A percentile compares a stretch with the other conserved stretches of the same genome.
These are phyloP conservation scores for Caenorhabditis virilis DNA, from an alignment of 2,888 invertebrate species.

Conservation along the genomic window DNA sequence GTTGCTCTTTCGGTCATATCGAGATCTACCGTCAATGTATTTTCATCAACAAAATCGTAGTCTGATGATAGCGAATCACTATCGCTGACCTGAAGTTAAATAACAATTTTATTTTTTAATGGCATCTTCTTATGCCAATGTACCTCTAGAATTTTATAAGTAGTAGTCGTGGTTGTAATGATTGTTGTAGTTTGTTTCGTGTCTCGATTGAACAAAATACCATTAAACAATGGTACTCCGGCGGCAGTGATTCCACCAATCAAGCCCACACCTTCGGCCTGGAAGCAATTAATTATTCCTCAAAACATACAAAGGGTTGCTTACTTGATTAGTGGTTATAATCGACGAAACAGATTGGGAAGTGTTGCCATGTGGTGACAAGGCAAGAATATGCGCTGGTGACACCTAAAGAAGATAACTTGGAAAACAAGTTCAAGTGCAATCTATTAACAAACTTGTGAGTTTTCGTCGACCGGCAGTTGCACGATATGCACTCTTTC, in stretches of 20 bases:
- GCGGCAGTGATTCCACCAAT: slow-evolving; percentile 57
- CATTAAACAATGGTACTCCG: slow-evolving; percentile 60
- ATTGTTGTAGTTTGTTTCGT: slow-evolving; percentile 64
- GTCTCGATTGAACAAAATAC: slow-evolving; percentile 55
- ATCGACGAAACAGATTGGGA: slow-evolving; percentile 58
- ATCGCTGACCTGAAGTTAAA: slow-evolving; percentile 39
- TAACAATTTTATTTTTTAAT: not conserved
- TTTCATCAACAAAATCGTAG: slow-evolving; percentile 48
- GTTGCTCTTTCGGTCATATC: slow-evolving; percentile 41
- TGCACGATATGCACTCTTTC: slow-evolving; percentile 66
- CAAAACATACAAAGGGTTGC: no score
- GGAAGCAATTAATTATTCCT: slow-evolving; percentile 11
- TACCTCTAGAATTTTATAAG: slow-evolving; percentile 56
- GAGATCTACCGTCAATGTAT: slow-evolving; percentile 52
- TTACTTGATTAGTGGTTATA: slow-evolving; percentile 50
- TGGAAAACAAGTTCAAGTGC: no score
- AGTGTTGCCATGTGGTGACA: slow-evolving; percentile 62
- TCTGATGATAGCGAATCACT: slow-evolving; percentile 45
- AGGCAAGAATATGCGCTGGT: slow-evolving; percentile 51
- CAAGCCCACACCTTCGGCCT: slow-evolving; percentile 54
- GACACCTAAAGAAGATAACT: slow-evolving; percentile 37
- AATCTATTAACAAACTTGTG: slow-evolving; percentile 17
- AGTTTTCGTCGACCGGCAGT: slow-evolving; percentile 51
- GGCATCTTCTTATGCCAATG: not conserved
- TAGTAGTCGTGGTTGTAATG: slow-evolving; percentile 68